Evolutionary conservation across 2,888 invertebrate genomes (phyloP).

Genomic region (Aspidapion aeneum): DNA sequence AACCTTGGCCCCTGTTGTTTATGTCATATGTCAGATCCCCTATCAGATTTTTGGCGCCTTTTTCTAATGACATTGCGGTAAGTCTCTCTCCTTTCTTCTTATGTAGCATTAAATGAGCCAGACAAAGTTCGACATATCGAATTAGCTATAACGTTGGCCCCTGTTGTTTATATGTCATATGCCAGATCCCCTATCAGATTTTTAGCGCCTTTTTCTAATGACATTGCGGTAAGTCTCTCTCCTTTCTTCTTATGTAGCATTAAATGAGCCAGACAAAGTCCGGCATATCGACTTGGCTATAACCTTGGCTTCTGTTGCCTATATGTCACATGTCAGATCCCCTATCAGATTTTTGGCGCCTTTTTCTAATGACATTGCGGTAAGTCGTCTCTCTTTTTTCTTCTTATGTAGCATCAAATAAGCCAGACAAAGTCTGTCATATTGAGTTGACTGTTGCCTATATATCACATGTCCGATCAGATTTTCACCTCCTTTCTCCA

Average conservation of each 20-base stretch:
- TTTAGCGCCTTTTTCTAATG: slow-evolving; percentile 60
- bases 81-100: no score
- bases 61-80: slow-evolving; percentile 57
- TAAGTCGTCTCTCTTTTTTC: no score
- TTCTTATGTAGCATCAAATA: no score
- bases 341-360: slow-evolving; percentile 65
- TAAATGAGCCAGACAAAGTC: slow-evolving; percentile 59
- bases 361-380: slow-evolving; percentile 57
- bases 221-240: slow-evolving; percentile 54
- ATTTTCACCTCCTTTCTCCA: slow-evolving; percentile 61
- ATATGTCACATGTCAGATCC: slow-evolving; percentile 60
- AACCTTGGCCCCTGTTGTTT: slow-evolving; percentile 68
- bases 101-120: no score
- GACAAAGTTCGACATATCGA: slow-evolving; percentile 62
- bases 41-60: slow-evolving; percentile 62
- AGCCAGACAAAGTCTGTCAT: slow-evolving; percentile 61
- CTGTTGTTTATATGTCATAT: slow-evolving; percentile 63
- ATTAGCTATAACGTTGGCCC: slow-evolving; percentile 65
- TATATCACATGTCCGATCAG: slow-evolving; percentile 60
- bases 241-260: no score
- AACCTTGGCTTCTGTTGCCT: slow-evolving; percentile 67
- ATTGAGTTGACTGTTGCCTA: slow-evolving; percentile 64
- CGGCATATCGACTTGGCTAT: slow-evolving; percentile 64
- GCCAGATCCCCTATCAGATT: slow-evolving; percentile 62
- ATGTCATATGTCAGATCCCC: slow-evolving; percentile 63